These are phyloP conservation scores for Bolinopsis microptera DNA, from an alignment of 37 sponge, comb jelly and placozoan genomes.

Conservation along the genomic window DNA sequence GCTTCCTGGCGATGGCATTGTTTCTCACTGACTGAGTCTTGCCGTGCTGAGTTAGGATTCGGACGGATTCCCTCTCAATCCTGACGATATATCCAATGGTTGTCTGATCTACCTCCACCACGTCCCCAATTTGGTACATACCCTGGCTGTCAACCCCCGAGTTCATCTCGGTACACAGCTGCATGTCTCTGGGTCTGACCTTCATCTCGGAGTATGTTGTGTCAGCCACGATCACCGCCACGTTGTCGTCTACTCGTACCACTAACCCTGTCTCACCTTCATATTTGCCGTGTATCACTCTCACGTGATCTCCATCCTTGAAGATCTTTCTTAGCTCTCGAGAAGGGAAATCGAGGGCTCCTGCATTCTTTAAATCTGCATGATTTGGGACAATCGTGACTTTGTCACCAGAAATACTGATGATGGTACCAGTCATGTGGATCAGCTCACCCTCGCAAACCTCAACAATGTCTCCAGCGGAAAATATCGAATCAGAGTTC, in stretches of 20 bases:
- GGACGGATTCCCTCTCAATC: conserved; percentile 87
- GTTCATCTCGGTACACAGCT: conserved; percentile 92
- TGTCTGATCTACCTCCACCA: conserved; percentile 87
- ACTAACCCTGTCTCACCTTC: conserved; percentile 95
- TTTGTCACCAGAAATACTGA: conserved; percentile 77
- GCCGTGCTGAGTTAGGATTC: conserved; percentile 89
- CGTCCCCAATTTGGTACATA: conserved; percentile 90
- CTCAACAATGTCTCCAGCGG: conserved; percentile 90
- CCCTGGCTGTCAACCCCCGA: conserved; percentile 95
- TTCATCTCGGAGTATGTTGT: conserved; percentile 92
- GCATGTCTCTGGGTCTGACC: conserved; percentile 91
- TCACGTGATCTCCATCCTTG: conserved; percentile 94
- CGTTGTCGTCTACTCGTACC: conserved; percentile 86
- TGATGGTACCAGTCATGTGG: conserved; percentile 83
- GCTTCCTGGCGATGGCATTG: conserved; percentile 23
- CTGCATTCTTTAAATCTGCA: conserved; percentile 78
- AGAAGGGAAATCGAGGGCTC: conserved; percentile 80
- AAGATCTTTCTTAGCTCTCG: conserved; percentile 84
- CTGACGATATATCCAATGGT: conserved; percentile 94
- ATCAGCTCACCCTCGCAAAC: conserved; percentile 92
- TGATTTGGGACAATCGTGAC: conserved; percentile 89
- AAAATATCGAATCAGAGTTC: conserved; percentile 56
- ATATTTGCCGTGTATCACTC: conserved; percentile 86
- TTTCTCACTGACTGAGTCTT: conserved; percentile 68
- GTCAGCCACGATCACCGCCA: conserved; percentile 88